Conservation (phyloP, 2,113 vertebrate species). For the Actenoides hombroni region DNA sequence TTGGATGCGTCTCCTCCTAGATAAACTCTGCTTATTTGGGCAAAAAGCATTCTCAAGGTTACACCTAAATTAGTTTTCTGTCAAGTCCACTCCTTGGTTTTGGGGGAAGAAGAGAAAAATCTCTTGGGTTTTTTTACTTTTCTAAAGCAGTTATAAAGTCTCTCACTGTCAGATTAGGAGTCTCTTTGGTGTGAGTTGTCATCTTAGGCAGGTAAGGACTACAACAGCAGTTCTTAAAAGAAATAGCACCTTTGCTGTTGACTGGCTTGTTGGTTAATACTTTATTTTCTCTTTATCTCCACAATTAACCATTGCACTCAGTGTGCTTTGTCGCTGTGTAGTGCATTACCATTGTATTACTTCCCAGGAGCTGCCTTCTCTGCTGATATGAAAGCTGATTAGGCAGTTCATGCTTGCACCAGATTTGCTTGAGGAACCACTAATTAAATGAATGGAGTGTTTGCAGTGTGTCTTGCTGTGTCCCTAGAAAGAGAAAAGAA, state of each 20-base stretch:
- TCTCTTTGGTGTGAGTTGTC: not conserved
- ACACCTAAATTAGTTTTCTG: not conserved
- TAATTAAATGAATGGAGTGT: not conserved
- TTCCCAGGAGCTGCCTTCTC: not conserved
- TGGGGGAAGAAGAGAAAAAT: not conserved
- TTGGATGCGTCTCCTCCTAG: not conserved
- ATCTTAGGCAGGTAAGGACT: not conserved
- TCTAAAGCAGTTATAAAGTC: not conserved
- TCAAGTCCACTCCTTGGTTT: not conserved
- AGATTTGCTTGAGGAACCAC: not conserved
- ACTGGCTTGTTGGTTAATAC: not conserved
- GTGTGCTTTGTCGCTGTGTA: not conserved
- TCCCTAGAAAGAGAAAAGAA: not conserved
- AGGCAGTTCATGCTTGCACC: not conserved
- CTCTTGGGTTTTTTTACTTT: not conserved
- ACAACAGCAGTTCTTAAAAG: accelerated
- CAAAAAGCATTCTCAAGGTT: not conserved
- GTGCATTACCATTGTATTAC: not conserved
- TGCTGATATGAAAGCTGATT: not conserved
- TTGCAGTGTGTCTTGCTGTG: not conserved
- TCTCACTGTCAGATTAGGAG: not conserved
- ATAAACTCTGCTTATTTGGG: not conserved
- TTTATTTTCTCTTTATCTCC: not conserved
- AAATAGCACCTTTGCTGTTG: not conserved
- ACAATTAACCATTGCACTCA: not conserved